Base-by-base conservation (phyloP, 2,888 invertebrate genomes). In the Morinoia aosen region DNA sequence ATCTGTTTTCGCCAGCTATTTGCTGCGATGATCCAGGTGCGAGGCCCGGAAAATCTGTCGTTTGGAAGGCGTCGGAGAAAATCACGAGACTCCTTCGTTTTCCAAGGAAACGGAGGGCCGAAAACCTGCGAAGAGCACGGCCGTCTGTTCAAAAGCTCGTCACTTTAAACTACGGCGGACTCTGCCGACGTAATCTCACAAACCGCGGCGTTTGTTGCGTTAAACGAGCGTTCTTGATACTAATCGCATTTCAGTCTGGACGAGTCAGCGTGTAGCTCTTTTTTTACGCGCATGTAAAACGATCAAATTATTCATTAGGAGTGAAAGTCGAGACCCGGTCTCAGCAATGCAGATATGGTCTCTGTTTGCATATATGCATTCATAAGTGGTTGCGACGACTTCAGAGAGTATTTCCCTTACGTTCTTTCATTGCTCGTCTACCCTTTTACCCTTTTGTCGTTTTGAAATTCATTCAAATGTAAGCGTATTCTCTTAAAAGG, bases 151-250 rank as follows among this genome's bases (percentile, higher is more conserved):
- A 12, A 39, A 90, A 90, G 90, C 11, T 10, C 39, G 90, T 90
- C 90, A 48, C 90, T 90, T 40, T 90, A 90, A 90, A 90, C 90
- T 90, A 90, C 48, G 48, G 40, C 90, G 40, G 48, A 40, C 11
- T 16, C 90, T 39, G 48, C 48, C 48, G 90, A 90, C 90, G 90
- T 39, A 40, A 90, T 90, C 40, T 90, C 19, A 48, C 90, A 40
- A 19, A 90, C 48, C 39, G 19, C 39, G 11, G 93, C 93, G 57
- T 93, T 93, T 93, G 93, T 93, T 93, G 93, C 25, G 57, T 33
- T 93, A 93, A 93, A 48, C 93, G 93, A 93, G n/a, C 57, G 8
- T 76, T 58, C 48, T 57, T 93, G 93, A 93, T 93, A 39, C 57
- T 93, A 93, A 93, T 93, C 93, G 57, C n/a, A 57, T 56, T 39